phyloP scores from a whole-genome alignment of 2,113 vertebrate genomes.

The Pachyramphus minor region DNA sequence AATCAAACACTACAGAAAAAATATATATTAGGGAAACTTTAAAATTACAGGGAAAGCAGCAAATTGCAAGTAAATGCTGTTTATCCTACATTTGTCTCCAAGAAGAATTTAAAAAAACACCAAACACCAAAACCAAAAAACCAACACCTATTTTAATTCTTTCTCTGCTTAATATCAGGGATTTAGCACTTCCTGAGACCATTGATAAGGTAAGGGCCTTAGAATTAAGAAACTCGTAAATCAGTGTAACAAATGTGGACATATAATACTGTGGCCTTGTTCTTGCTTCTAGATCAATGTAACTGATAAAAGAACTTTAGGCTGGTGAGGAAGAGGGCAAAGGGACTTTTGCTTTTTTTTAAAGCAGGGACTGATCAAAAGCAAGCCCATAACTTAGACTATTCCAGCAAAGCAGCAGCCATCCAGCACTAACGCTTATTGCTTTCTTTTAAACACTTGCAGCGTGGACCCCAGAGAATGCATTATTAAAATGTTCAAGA shows the following conservation, averaged over 20 bases:
- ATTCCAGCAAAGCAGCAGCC: conserved; percentile 15
- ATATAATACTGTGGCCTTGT: conserved; percentile 43
- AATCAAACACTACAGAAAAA: conserved; percentile 26
- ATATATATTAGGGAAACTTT: background rate
- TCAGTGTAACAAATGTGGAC: conserved; percentile 14
- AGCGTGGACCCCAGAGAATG: background rate
- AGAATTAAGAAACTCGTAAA: conserved; percentile 28
- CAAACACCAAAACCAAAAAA: background rate
- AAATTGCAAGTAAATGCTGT: background rate
- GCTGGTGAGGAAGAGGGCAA: conserved; percentile 2
- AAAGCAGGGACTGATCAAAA: conserved; percentile 22
- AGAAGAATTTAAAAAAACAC: background rate
- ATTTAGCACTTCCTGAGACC: conserved; percentile 34
- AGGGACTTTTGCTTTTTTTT: background rate
- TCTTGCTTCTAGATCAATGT: conserved; percentile 56
- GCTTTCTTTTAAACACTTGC: conserved; percentile 3
- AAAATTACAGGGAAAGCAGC: conserved; percentile 5
- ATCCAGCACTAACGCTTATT: background rate
- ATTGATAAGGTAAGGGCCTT: conserved; percentile 1
- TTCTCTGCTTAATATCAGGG: conserved; percentile 10
- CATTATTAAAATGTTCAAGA: conserved; percentile 47
- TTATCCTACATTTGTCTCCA: background rate
- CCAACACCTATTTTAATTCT: background rate
- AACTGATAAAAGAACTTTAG: conserved; percentile 44
- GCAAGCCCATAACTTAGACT: background rate